Conservation (phyloP, 2,888 invertebrate species). For the Pachycephus smyrnensis region DNA sequence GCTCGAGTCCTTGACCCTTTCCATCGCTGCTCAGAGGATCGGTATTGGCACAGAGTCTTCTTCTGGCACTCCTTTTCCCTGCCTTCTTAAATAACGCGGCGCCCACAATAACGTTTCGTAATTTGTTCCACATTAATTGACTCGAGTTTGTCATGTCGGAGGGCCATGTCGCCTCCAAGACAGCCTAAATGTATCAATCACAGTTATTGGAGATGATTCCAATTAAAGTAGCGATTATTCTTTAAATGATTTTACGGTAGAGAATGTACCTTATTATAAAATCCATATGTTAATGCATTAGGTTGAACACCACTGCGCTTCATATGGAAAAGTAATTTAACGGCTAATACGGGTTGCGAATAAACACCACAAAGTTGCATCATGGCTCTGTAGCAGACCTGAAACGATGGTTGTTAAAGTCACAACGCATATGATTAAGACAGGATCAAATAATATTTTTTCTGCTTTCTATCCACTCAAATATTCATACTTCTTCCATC, state of each 20-base stretch:
- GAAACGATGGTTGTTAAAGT: constrained; percentile 18
- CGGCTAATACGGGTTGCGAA: constrained; percentile 93
- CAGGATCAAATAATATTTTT: background rate
- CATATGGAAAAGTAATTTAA: constrained; percentile 91
- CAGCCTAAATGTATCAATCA: constrained; percentile 69
- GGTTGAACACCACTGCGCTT: constrained; percentile 93
- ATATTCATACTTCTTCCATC: constrained; percentile 83
- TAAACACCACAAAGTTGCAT: constrained; percentile 98
- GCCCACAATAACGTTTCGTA: constrained; percentile 91
- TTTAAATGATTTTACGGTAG: constrained; percentile 58
- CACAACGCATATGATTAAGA: background rate
- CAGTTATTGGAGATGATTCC: background rate
- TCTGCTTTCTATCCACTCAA: background rate
- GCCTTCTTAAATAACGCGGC: constrained; percentile 90
- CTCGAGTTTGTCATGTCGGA: constrained; percentile 84
- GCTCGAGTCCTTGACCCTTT: constrained; percentile 57
- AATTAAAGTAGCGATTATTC: background rate
- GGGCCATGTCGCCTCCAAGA: constrained; percentile 96
- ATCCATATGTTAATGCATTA: constrained; percentile 98
- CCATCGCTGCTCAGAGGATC: constrained; percentile 63
- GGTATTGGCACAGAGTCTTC: constrained; percentile 68
- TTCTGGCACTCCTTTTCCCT: constrained; percentile 73
- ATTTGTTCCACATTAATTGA: constrained; percentile 91
- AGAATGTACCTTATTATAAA: constrained; percentile 72
- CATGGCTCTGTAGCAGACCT: constrained; percentile 97